A percentile compares a stretch with the other conserved stretches of the same genome.
Evolutionary conservation across 37 sponge, comb jelly and placozoan genomes (phyloP).

Genomic region (Oscarella lobularis): DNA sequence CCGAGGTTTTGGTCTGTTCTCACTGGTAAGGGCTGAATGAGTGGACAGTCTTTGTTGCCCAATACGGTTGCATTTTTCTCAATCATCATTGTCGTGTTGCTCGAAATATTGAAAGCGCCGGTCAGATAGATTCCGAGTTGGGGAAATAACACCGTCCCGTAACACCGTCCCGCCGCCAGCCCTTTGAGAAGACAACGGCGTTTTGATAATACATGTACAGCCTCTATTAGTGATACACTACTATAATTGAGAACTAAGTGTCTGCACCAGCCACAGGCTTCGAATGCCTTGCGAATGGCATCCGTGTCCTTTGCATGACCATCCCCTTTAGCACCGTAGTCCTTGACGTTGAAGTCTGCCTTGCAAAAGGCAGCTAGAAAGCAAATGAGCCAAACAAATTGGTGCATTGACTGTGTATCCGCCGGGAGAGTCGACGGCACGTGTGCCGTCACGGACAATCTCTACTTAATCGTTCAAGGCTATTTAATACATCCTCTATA

Average conservation of each 20-base stretch:
- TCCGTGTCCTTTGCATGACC: conserved; percentile 1
- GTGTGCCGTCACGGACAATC: too few relatives aligned
- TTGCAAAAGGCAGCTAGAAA: too few relatives aligned
- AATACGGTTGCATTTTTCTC: neutral
- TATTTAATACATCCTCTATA: too few relatives aligned
- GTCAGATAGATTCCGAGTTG: neutral
- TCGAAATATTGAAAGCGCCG: neutral
- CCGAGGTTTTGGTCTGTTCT: too few relatives aligned
- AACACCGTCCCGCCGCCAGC: neutral
- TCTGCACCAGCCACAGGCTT: neutral
- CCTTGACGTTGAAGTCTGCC: neutral
- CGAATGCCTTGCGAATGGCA: conserved; percentile 1
- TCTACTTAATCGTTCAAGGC: too few relatives aligned
- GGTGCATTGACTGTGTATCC: too few relatives aligned
- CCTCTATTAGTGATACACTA: too few relatives aligned
- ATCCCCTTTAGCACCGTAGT: conserved; percentile 5
- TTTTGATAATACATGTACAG: too few relatives aligned
- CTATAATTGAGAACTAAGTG: neutral
- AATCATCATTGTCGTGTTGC: neutral
- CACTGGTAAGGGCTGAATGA: conserved; percentile 4
- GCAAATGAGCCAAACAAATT: too few relatives aligned
- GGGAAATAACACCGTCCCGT: neutral
- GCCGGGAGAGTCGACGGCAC: too few relatives aligned
- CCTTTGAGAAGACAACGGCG: neutral
- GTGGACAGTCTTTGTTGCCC: neutral